Conservation (phyloP, 2,888 invertebrate species). For the Pachycephus smyrnensis region DNA sequence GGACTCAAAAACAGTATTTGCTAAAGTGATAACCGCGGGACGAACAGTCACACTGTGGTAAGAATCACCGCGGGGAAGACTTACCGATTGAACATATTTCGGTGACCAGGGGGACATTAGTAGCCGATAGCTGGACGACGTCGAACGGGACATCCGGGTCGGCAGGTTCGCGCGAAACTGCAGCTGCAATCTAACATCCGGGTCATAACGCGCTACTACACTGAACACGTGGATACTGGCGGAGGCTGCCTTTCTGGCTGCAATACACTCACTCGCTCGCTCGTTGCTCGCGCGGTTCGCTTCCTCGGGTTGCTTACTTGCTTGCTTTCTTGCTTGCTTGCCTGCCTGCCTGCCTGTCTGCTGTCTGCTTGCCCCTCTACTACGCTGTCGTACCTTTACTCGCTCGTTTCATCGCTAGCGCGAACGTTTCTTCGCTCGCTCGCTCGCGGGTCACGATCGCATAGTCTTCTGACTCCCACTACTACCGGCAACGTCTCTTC, state of each 20-base stretch:
- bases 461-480: conserved; percentile 38
- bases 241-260: conserved; percentile 53
- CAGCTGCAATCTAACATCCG: conserved; percentile 67
- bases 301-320: conserved; percentile 10
- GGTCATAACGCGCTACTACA: conserved; percentile 68
- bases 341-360: conserved; percentile 43
- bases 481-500: conserved; percentile 27
- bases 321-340: conserved; percentile 26
- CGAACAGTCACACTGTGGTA: not conserved
- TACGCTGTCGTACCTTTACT: conserved; percentile 17
- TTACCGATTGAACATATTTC: conserved; percentile 68
- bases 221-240: conserved; percentile 67
- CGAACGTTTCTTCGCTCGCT: conserved; percentile 19
- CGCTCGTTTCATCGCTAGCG: conserved; percentile 17
- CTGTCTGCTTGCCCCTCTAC: conserved; percentile 24
- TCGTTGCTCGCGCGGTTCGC: conserved; percentile 18
- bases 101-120: conserved; percentile 62
- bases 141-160: conserved; percentile 63
- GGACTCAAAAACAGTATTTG: not conserved
- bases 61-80: conserved; percentile 31
- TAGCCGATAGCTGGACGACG: conserved; percentile 51
- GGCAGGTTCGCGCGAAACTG: conserved; percentile 66
- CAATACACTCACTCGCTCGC: conserved; percentile 17
- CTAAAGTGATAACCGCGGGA: not conserved
- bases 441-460: conserved; percentile 27